These are phyloP conservation scores for Eupithecia abbreviata DNA, from an alignment of 2,888 invertebrate genomes.

Conservation along the genomic window DNA sequence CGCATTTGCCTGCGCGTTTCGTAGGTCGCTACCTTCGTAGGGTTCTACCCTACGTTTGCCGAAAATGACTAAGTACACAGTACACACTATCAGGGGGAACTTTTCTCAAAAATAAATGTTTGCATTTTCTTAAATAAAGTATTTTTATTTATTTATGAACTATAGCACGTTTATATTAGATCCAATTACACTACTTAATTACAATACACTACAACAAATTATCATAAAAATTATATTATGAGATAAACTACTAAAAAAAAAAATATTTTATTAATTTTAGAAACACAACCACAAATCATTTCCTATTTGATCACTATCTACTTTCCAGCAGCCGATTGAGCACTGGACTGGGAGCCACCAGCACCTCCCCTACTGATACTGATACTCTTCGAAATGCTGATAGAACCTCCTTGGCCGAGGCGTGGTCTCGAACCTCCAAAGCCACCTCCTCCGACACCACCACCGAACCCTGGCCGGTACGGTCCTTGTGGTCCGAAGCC, in stretches of 20 bases:
- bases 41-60: background rate
- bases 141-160: background rate
- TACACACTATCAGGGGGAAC: background rate
- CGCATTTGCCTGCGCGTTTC: too few relatives aligned
- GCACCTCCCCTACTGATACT: constrained; percentile 49
- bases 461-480: constrained; percentile 13
- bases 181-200: too few relatives aligned
- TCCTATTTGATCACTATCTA: constrained; percentile 27
- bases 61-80: too few relatives aligned
- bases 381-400: constrained; percentile 54
- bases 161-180: too few relatives aligned
- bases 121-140: background rate
- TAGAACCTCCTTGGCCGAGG: constrained; percentile 40
- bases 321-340: constrained; percentile 44
- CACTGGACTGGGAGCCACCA: constrained; percentile 41
- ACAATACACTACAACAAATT: too few relatives aligned
- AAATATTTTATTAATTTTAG: background rate
- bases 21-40: too few relatives aligned
- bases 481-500: constrained; percentile 1
- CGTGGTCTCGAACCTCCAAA: constrained; percentile 41
- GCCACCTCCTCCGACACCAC: constrained; percentile 38
- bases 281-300: background rate
- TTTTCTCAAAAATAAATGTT: background rate
- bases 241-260: too few relatives aligned
- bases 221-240: too few relatives aligned